Conservation (phyloP, 1,140 invertebrate genomes). For the Monochamus saltuarius region DNA sequence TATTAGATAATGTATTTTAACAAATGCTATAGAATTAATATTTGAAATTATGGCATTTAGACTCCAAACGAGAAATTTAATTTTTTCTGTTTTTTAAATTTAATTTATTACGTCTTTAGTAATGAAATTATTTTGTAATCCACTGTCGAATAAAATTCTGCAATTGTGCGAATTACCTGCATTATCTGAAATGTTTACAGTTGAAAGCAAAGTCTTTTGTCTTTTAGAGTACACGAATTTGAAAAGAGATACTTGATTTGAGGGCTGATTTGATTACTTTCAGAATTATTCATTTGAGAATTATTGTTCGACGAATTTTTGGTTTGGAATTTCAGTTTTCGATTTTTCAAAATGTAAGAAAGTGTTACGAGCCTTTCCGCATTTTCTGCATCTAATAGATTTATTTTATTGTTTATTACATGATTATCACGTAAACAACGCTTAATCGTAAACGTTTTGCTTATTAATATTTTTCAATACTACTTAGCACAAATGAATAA, state of each 20-base stretch:
- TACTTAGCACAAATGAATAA: too few species aligned
- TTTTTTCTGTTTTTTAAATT: background rate
- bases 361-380: too few species aligned
- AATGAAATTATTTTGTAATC: conserved; percentile 23
- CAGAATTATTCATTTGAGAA: background rate
- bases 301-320: background rate
- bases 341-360: too few species aligned
- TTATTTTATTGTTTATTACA: too few species aligned
- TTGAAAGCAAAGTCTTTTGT: conserved; percentile 14
- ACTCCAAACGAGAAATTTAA: conserved; percentile 4
- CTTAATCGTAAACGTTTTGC: too few species aligned
- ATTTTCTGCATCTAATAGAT: too few species aligned
- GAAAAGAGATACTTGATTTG: background rate
- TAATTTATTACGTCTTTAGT: conserved; percentile 8
- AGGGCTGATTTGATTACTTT: too few species aligned
- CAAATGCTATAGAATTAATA: conserved; percentile 1
- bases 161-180: conserved; percentile 6
- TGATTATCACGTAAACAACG: too few species aligned
- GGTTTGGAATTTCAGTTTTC: background rate
- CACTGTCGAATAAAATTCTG: conserved; percentile 26
- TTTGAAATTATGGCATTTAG: conserved; percentile 8
- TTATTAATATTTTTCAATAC: too few species aligned
- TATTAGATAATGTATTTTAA: conserved; percentile 10
- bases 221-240: background rate
- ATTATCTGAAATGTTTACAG: conserved; percentile 9